A percentile compares a stretch with the other conserved stretches of the same genome.
Conservation (phyloP, 2,113 vertebrate genomes). For the Stegastes partitus region DNA sequence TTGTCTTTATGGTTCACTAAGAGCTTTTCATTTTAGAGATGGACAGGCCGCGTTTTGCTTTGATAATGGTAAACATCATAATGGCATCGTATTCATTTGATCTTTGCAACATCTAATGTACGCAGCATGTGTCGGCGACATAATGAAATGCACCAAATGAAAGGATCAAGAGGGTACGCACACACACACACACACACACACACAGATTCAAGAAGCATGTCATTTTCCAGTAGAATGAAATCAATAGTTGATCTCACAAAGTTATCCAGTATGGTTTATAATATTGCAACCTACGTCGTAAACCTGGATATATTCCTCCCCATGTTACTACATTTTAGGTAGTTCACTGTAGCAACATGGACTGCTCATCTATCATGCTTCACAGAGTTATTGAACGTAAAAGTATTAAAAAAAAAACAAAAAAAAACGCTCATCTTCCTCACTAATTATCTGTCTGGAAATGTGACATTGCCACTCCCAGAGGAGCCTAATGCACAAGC, state of each 20-base stretch:
- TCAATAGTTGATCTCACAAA: too few relatives aligned
- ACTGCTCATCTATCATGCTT: constrained; percentile 17
- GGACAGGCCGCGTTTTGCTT: neutral
- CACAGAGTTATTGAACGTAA: constrained; percentile 9
- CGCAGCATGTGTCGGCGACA: neutral
- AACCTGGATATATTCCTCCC: too few relatives aligned
- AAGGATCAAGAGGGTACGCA: too few relatives aligned
- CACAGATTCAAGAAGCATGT: too few relatives aligned
- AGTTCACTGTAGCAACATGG: neutral
- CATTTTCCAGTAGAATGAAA: too few relatives aligned
- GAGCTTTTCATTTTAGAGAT: neutral
- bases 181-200: too few relatives aligned
- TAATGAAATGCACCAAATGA: neutral
- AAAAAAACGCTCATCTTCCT: neutral
- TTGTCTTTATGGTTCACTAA: constrained; percentile 5
- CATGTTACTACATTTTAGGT: neutral
- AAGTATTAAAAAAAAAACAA: neutral
- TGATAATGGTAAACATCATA: neutral
- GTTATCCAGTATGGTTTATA: too few relatives aligned
- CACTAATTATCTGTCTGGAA: constrained; percentile 23
- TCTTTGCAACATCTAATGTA: neutral
- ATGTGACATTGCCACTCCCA: constrained; percentile 13
- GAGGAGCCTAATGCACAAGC: neutral
- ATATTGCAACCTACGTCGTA: too few relatives aligned
- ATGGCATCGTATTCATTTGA: neutral